Evolutionary conservation across 2,888 invertebrate genomes (phyloP).

Genomic region (Stenurella melanura): DNA sequence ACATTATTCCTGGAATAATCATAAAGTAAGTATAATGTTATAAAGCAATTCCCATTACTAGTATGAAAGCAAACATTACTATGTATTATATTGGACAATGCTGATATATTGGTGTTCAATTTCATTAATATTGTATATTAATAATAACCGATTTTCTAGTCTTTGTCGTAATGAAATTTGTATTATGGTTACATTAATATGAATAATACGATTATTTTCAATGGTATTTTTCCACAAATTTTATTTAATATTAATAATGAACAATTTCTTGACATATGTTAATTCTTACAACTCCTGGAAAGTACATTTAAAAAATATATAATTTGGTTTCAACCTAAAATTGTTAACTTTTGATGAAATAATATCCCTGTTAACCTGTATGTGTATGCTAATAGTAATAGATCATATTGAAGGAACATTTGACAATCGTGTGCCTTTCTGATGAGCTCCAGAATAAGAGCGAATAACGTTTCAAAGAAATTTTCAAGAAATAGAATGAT

Average conservation of each 20-base stretch:
- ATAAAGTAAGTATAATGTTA: background rate
- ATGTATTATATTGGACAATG: background rate
- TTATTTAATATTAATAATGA: background rate
- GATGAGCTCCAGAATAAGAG: no score
- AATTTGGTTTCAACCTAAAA: no score
- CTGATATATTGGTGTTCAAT: background rate
- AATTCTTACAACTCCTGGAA: no score
- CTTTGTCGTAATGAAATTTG: background rate
- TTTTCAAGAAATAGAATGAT: no score
- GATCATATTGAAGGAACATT: no score
- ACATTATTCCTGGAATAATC: slow-evolving; percentile 6
- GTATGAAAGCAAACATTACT: background rate
- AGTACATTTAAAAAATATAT: no score
- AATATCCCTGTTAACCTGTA: no score
- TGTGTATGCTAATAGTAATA: no score
- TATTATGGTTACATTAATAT: background rate
- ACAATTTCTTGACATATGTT: background rate
- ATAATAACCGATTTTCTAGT: background rate
- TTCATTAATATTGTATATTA: background rate
- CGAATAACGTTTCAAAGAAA: no score
- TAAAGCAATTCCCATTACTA: slow-evolving; percentile 1
- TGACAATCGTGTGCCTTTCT: no score
- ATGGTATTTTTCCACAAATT: background rate
- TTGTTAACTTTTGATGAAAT: no score
- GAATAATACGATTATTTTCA: background rate